Evolutionary conservation across 2,797 vertebrate species (phyloP), one percentile per base, ranked within the genome.

Genomic region (Eutrigla gurnardus): DNA sequence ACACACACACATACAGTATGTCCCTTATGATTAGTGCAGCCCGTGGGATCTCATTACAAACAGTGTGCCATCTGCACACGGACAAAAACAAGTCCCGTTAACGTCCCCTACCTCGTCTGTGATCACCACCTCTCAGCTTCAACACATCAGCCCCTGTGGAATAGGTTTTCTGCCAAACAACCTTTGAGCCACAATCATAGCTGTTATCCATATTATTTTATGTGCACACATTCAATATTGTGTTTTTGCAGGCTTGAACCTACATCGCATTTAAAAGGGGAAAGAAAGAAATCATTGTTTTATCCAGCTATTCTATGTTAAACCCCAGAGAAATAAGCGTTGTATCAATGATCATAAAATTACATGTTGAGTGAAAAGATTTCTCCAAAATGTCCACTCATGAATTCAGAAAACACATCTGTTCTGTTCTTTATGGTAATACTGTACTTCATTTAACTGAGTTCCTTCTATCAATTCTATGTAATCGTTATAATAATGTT

Each of bases 11-110:
- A 66, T 10, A 25, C 25, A 25, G 25, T 25, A 3, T 11, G 36
- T 83, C 88, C 73, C 80, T 54, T 35, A 9, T 73, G 82, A 75
- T 82, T 46, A 25, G 55, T 17, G 54, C 67, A 65, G 62, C 89
- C 80, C 77, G 0, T 70, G 86, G 81, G 87, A 89, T 80, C 87
- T 87, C 8, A 59, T 90, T 90, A 85, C 69, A 70, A 45, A 73
- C 55, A 43, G 59, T 10, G 46, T 61, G 59, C 78, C 87, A 86
- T 89, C 79, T 90, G 83, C 78, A 74, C 2, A 3, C 50, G 50
- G 50, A 82, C 46, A 84, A 87, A 90, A 90, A 90, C 83, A 90
- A 72, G 76, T 62, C 53, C n/a, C 4, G 0, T 71, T 25, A 45
- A 46, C 4, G 3, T 49, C 60, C 66, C 39, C 40, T 35, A 10